These are phyloP conservation scores for Leptocoma aspasia DNA, from an alignment of 2,113 vertebrate species.

Conservation along the genomic window DNA sequence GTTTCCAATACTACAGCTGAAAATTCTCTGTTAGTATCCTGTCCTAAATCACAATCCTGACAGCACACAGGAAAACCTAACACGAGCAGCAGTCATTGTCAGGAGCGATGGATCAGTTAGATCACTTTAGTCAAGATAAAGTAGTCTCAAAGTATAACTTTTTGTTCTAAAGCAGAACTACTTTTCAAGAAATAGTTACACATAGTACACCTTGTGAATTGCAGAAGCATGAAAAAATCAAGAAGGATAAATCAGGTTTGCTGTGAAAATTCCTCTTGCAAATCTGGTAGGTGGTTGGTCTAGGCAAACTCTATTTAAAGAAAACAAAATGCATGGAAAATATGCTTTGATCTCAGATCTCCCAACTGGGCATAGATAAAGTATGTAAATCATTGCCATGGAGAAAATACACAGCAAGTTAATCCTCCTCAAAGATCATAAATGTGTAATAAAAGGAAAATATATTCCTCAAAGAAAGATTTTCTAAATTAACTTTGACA, in stretches of 20 bases:
- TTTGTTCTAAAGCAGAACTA: not conserved
- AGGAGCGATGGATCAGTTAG: not conserved
- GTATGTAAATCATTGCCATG: not conserved
- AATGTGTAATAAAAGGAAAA: not conserved
- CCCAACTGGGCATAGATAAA: not conserved
- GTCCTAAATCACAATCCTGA: not conserved
- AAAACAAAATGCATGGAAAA: not conserved
- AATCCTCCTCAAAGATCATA: slow-evolving; percentile 16
- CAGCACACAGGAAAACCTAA: not conserved
- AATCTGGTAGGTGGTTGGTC: not conserved
- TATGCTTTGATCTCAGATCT: not conserved
- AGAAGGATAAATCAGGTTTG: not conserved
- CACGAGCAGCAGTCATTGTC: not conserved
- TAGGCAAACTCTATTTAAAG: not conserved
- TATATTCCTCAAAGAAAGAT: slow-evolving; percentile 12
- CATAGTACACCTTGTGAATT: not conserved
- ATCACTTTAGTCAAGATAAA: not conserved
- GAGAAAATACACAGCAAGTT: not conserved
- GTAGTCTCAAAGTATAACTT: not conserved
- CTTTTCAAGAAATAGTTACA: not conserved
- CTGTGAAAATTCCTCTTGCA: not conserved
- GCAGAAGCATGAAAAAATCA: not conserved
- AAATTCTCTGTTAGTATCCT: not conserved
- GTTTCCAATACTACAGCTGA: not conserved
- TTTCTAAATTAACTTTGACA: slow-evolving; percentile 18